A percentile compares a stretch with the other conserved stretches of the same genome.
Conservation (phyloP, 2,797 vertebrate species). For the Manis crassicaudata region DNA sequence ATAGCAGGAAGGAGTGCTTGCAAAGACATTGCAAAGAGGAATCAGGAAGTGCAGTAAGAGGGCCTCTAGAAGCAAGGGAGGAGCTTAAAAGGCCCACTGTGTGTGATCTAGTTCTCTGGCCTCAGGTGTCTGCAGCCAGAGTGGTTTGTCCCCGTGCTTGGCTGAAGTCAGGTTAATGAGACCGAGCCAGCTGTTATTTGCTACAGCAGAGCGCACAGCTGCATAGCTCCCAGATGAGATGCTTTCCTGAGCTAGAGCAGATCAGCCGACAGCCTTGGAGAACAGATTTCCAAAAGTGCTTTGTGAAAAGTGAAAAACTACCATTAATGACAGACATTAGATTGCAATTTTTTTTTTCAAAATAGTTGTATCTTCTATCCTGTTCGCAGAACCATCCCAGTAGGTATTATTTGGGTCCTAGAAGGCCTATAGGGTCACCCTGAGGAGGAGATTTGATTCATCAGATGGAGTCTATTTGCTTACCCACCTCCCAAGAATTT, state of each 20-base stretch:
- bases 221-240: neutral
- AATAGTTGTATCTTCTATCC: neutral
- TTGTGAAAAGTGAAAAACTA: neutral
- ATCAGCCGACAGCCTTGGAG: neutral
- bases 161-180: neutral
- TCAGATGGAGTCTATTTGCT: neutral
- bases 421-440: neutral
- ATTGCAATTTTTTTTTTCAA: neutral
- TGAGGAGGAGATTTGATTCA: neutral
- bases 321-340: neutral
- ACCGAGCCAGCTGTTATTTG: neutral
- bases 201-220: neutral
- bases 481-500: neutral
- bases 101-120: neutral
- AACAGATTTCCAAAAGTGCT: neutral
- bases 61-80: neutral
- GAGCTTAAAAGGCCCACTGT: neutral
- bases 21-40: neutral
- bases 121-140: neutral
- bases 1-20: rapidly evolving
- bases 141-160: rapidly evolving
- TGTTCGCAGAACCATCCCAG: neutral
- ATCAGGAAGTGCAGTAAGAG: rapidly evolving
- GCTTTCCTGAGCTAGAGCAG: neutral
- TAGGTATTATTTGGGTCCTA: neutral